Conservation (phyloP, 2,113 vertebrate species). For the Regulus satrapa region DNA sequence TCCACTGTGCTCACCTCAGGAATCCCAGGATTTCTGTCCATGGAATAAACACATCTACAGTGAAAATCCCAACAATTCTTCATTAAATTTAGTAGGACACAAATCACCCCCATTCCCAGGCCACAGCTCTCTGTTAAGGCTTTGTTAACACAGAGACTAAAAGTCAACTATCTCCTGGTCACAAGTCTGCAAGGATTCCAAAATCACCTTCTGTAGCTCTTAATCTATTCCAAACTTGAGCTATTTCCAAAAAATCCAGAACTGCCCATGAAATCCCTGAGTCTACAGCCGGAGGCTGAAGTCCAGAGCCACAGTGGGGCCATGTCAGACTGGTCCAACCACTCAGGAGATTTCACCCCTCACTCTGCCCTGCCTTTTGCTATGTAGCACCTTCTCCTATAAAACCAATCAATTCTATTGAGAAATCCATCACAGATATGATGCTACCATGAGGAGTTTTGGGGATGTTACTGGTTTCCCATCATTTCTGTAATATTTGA, state of each 20-base stretch:
- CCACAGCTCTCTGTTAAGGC: neutral
- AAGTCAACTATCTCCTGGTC: neutral
- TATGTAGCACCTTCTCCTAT: neutral
- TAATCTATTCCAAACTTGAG: neutral
- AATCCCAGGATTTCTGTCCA: neutral
- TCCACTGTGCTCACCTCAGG: neutral
- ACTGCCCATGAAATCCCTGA: neutral
- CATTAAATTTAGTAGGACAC: neutral
- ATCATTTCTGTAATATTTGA: neutral
- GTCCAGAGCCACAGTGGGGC: neutral
- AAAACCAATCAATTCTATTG: neutral
- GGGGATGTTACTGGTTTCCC: accelerated
- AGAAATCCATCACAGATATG: neutral
- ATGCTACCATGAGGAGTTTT: neutral
- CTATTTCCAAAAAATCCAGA: neutral
- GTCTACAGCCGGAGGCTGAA: neutral
- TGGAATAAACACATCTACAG: neutral
- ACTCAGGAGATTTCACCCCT: accelerated
- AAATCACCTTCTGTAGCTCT: neutral
- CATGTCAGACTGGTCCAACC: neutral
- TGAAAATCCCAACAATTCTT: neutral
- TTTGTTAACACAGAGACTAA: neutral
- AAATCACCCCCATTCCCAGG: neutral
- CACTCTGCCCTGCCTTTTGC: neutral
- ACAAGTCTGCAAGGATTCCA: accelerated